Percentiles rank a stretch among this genome's conserved stretches.
phyloP scores from a whole-genome alignment of 35 echinoderm and acorn worm genomes.

The Diadema setosum region DNA sequence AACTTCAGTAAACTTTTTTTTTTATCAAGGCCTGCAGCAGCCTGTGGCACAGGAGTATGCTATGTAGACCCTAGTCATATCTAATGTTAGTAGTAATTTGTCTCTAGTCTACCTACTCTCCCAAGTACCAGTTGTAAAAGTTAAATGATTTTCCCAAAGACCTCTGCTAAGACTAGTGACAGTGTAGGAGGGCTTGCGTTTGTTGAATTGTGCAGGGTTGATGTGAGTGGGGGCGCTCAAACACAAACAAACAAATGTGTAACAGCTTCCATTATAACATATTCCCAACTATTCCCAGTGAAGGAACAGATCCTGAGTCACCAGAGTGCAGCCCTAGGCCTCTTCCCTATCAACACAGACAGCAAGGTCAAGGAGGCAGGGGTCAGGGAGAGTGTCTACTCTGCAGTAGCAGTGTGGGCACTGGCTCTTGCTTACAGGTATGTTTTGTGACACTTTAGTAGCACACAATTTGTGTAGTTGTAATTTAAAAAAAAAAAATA shows the following conservation, averaged over 20 bases:
- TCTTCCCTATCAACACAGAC: slow-evolving; percentile 64
- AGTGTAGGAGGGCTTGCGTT: background rate
- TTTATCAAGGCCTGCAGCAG: too few species aligned
- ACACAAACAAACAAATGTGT: background rate
- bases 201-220: background rate
- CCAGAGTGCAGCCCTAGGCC: slow-evolving; percentile 79
- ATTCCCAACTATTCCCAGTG: slow-evolving; percentile 1
- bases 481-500: too few species aligned
- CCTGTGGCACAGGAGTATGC: too few species aligned
- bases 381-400: slow-evolving; percentile 90
- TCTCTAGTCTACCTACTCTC: too few species aligned
- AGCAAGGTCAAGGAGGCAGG: slow-evolving; percentile 18
- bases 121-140: too few species aligned
- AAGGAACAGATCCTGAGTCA: slow-evolving; percentile 77
- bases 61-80: too few species aligned
- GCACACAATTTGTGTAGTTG: too few species aligned
- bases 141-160: too few species aligned
- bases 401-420: slow-evolving; percentile 76
- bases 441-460: too few species aligned
- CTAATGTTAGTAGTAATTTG: too few species aligned
- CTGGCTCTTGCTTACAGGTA: slow-evolving; percentile 91
- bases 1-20: too few species aligned
- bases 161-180: background rate
- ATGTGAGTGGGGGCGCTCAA: background rate
- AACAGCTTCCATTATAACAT: background rate